Evolutionary conservation across 2,797 vertebrate species (phyloP).

Genomic region (Melanotaenia pygmaea): DNA sequence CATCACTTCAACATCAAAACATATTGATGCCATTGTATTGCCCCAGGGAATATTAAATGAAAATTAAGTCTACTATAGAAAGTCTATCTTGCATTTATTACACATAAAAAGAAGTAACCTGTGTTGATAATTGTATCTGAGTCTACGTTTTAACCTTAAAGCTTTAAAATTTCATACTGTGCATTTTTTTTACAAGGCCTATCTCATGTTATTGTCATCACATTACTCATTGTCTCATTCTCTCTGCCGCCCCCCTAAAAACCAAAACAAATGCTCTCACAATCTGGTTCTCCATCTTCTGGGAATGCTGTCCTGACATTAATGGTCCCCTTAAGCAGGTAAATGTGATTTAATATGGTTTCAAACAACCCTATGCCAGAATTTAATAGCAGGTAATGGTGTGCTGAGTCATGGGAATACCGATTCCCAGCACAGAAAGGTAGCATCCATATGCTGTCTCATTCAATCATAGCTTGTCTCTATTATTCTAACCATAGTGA

Average conservation of each 20-base stretch:
- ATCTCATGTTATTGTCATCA: conserved; percentile 23
- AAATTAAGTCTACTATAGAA: conserved; percentile 2
- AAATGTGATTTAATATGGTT: conserved; percentile 65
- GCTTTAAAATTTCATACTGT: background rate
- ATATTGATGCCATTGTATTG: conserved; percentile 22
- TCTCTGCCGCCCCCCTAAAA: conserved; percentile 8
- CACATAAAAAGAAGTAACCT: background rate
- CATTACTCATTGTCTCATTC: conserved; percentile 19
- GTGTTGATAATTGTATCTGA: conserved; percentile 4
- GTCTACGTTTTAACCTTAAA: conserved; percentile 3
- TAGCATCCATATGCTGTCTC: conserved; percentile 31
- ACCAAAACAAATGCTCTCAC: conserved; percentile 30
- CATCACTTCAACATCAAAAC: conserved; percentile 37
- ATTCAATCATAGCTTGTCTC: conserved; percentile 43
- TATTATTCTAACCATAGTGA: conserved; percentile 14
- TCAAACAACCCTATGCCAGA: conserved; percentile 68
- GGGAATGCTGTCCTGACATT: conserved; percentile 56
- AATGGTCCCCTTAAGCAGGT: conserved; percentile 64
- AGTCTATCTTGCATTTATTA: conserved; percentile 1
- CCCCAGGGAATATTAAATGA: conserved; percentile 6
- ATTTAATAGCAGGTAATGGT: conserved; percentile 66
- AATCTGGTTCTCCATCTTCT: conserved; percentile 41
- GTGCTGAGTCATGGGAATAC: conserved; percentile 64
- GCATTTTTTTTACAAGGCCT: background rate
- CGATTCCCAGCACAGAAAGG: conserved; percentile 33